phyloP scores from a whole-genome alignment of 1,140 invertebrate genomes.

The Reticulitermes speratus region DNA sequence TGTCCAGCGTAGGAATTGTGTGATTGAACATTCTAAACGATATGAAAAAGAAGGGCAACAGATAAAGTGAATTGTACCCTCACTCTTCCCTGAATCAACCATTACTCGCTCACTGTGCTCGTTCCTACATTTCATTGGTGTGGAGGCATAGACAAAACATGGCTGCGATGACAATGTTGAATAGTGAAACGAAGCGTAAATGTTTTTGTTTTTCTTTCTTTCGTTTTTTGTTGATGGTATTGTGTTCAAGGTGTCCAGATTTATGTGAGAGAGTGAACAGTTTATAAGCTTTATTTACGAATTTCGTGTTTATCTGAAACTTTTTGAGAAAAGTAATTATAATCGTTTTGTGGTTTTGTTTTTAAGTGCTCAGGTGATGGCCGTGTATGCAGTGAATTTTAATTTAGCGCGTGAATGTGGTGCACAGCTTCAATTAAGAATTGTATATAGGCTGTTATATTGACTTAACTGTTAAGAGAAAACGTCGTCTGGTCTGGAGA shows the following conservation, averaged over 20 bases:
- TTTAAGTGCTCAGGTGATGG: not conserved
- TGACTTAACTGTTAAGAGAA: too few relatives aligned
- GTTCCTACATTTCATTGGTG: too few relatives aligned
- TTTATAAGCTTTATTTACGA: not conserved
- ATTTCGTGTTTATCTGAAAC: not conserved
- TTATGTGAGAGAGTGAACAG: not conserved
- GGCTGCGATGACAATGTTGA: not conserved
- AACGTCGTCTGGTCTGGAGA: too few relatives aligned
- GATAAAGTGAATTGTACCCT: too few relatives aligned
- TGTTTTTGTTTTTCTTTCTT: not conserved
- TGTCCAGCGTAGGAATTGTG: too few relatives aligned
- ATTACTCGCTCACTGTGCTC: too few relatives aligned
- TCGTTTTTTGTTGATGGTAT: not conserved
- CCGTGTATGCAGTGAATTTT: not conserved
- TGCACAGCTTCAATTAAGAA: too few relatives aligned
- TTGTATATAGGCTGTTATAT: too few relatives aligned
- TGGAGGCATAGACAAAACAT: not conserved
- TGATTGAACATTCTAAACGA: too few relatives aligned
- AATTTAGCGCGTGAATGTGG: not conserved
- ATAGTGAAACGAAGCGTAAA: conserved; percentile 3
- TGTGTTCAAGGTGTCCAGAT: not conserved
- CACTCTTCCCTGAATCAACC: too few relatives aligned
- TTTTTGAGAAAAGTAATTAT: not conserved
- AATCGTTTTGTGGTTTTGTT: not conserved
- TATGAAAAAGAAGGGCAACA: too few relatives aligned